Evolutionary conservation across 1,140 invertebrate genomes (phyloP).

Genomic region (Druon quercuslanigerum): DNA sequence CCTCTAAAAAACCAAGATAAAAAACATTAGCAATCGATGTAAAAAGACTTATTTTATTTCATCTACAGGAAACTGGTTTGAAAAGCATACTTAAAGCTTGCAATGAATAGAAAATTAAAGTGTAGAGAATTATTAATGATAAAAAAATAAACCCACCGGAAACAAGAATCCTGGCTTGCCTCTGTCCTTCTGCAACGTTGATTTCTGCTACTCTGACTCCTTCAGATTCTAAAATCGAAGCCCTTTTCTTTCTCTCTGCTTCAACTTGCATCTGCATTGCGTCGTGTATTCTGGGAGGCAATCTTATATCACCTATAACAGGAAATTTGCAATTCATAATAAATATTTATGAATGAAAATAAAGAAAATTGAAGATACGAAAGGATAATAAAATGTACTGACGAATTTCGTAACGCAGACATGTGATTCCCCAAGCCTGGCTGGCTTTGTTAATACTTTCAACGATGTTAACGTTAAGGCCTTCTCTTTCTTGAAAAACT

Average conservation of each 20-base stretch:
- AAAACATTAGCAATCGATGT: constrained; percentile 1
- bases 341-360: neutral
- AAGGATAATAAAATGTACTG: constrained; percentile 71
- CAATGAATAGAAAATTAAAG: neutral
- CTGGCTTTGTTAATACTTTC: constrained; percentile 98
- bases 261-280: constrained; percentile 99
- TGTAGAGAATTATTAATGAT: constrained; percentile 15
- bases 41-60: no score
- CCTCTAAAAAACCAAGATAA: constrained; percentile 78
- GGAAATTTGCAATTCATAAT: neutral
- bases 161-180: constrained; percentile 92
- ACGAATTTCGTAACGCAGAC: constrained; percentile 98
- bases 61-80: no score
- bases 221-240: constrained; percentile 97
- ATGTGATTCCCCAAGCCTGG: constrained; percentile 98
- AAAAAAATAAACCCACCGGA: constrained; percentile 81
- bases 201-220: constrained; percentile 96
- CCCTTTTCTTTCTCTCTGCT: constrained; percentile 97
- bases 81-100: no score
- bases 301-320: constrained; percentile 89
- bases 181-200: constrained; percentile 97
- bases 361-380: neutral
- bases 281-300: constrained; percentile 95
- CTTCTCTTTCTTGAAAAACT: constrained; percentile 97
- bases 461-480: constrained; percentile 96